Evolutionary conservation across 2,888 invertebrate species (phyloP), one percentile per base, ranked within the genome.

Genomic region (Tenthredo notha): DNA sequence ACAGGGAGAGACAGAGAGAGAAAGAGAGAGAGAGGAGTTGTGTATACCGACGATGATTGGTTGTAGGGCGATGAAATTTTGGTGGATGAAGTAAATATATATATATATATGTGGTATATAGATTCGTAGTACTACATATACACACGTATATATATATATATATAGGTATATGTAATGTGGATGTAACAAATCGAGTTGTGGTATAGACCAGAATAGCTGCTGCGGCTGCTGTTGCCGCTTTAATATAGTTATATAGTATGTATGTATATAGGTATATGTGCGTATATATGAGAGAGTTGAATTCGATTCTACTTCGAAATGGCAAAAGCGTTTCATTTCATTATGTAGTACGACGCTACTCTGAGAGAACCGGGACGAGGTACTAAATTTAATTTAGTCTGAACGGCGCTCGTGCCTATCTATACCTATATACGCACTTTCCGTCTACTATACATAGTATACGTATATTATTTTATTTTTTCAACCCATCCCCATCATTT

Each of bases 21-120:
- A n/a, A n/a, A 61, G n/a, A 21, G 6, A 61, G 61, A 61, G 61
- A 61, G 25, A 21, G 25, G 70, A 70, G 72, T 74, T 74, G 40
- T 43, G 40, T 74, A 74, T 61, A 61, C 70, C 70, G 70, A 70
- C 33, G 33, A 70, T 70, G 70, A 70, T 74, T 74, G 72, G 72
- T 74, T 74, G 21, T 74, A 43, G 43, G 43, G 43, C 72, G 72
- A 21, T 40, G 72, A 74, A 74, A 70, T 70, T 70, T 43, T 70
- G 12, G 37, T 37, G n/a, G 70, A 6, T n/a, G 70, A 70, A 37
- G 70, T 33, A 70, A 37, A 70, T 37, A 10, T 33, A 37, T 67
- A 15, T 70, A 33, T 37, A 33, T 40, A 70, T 67, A 37, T 33
- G 4, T 33, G 33, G 33, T 70, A 10, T 70, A 37, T n/a, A 29